Evolutionary conservation across 2,888 invertebrate genomes (phyloP).

Genomic region (Dyspetes luteomarginatus): DNA sequence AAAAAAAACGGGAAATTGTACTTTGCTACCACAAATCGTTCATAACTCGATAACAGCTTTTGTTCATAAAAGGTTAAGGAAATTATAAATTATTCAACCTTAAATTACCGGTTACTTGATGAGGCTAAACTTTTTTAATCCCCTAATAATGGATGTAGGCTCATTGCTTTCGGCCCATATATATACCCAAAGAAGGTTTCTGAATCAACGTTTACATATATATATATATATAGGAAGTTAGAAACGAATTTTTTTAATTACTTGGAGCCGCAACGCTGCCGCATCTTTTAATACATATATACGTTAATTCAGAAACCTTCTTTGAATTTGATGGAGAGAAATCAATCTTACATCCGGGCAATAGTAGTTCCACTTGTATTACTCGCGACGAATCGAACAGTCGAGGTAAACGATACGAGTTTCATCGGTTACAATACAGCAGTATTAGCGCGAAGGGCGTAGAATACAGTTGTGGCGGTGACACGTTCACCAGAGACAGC

Average conservation of each 20-base stretch:
- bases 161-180: background rate
- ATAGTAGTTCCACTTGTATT: background rate
- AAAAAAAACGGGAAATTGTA: no score
- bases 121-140: no score
- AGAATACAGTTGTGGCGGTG: constrained; percentile 30
- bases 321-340: background rate
- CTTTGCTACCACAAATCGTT: no score
- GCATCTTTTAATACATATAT: background rate
- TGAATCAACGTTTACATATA: background rate
- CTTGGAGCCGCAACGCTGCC: background rate
- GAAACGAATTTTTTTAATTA: no score
- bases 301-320: background rate
- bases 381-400: constrained; percentile 7
- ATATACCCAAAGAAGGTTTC: background rate
- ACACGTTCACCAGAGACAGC: constrained; percentile 57
- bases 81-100: no score
- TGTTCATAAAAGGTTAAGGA: no score
- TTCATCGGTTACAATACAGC: background rate
- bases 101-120: no score
- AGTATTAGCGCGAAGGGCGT: constrained; percentile 28
- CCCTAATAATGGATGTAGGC: no score
- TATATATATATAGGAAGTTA: no score
- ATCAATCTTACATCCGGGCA: background rate
- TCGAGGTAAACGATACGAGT: constrained; percentile 24
- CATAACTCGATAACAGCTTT: no score